Evolutionary conservation across 2,113 vertebrate genomes (phyloP), one percentile per base, ranked within the genome.

Genomic region (Hassar affinis): DNA sequence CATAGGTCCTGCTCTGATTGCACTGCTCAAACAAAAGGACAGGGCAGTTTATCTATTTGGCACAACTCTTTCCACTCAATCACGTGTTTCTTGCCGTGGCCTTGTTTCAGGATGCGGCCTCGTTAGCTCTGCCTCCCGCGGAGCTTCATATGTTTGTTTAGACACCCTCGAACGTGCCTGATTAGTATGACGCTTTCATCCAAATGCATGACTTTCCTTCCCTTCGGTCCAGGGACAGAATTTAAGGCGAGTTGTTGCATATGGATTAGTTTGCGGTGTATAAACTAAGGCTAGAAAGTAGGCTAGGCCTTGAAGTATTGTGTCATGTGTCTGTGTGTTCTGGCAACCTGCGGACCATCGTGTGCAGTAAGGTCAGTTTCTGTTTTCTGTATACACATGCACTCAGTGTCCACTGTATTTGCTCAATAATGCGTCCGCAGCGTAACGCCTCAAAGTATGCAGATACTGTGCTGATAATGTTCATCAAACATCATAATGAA

Each of bases 1-100:
- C 51, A 78, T 57, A 78, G 75, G 62, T 68, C 83, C 81, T 74
- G 47, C 75, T 78, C 76, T 74, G 62, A 74, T 78, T 64, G 45
- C 52, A 42, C 25, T 30, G 25, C 59, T 68, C 71, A 35, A 77
- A 84, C 83, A 84, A 79, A 79, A 72, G 64, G 47, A 64, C 71
- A 52, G 71, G 81, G 45, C 81, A 74, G 81, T 75, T 76, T 83
- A 61, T 83, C 80, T 86, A 18, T 54, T n/a, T 62, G 51, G 72
- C 25, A 56, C 68, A 75, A 42, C 74, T 57, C 25, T 59, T 78
- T 82, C 68, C 62, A 62, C 66, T 83, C 47, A 25, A 27, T 82
- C 69, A 62, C 42, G 4, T 59, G 56, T 47, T 45, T 6, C 1
- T n/a, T 15, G 64, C 51, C 22, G 2, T 61, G 80, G 17, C 68